Base-by-base conservation (phyloP, 2,888 invertebrate species). In the Gymnocheta viridis region DNA sequence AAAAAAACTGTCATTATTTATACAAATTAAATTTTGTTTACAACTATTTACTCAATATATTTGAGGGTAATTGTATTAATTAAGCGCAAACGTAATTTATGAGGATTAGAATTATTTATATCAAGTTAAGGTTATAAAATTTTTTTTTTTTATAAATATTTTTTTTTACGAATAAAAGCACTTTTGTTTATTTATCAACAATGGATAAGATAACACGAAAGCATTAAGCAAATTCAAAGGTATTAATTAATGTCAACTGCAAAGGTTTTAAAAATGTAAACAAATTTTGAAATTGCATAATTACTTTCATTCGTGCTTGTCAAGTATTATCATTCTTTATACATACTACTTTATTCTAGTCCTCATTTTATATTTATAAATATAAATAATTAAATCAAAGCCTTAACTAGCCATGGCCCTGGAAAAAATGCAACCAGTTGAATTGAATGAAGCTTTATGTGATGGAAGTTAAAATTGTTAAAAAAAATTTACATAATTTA, bases 31-130 rank as follows among this genome's bases (percentile, higher is more conserved):
- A 41, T 64, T 17, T 62, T 54, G 19, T 44, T 51, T 35, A n/a
- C 54, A 4, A 47, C 10, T 49, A n/a, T 27, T 56, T 51, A 32
- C 4, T 64, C 67, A 41, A 35, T 47, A 19, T 19, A 74, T 38
- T 62, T 78, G 54, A 47, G 47, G 54, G 27, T 72, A 79, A 58
- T 47, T 47, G 47, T 64, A n/a, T 66, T 66, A 14, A 56, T 32
- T 22, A 66, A 67, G 32, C 10, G 58, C 49, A 27, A 24, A 69
- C 32, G 12, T 41, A 77, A 78, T 67, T 69, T 47, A 81, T 76
- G 80, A 73, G 80, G 83, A 72, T 84, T 84, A 84, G 83, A 84
- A 60, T 70, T 41, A 24, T 54, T 79, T 54, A 35, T 12, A 49
- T 64, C 35, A 27, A 60, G 44, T 24, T 35, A 67, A 64, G 19